These are phyloP conservation scores for Flexamia atlantica DNA, from an alignment of 2,888 invertebrate genomes.

Conservation along the genomic window DNA sequence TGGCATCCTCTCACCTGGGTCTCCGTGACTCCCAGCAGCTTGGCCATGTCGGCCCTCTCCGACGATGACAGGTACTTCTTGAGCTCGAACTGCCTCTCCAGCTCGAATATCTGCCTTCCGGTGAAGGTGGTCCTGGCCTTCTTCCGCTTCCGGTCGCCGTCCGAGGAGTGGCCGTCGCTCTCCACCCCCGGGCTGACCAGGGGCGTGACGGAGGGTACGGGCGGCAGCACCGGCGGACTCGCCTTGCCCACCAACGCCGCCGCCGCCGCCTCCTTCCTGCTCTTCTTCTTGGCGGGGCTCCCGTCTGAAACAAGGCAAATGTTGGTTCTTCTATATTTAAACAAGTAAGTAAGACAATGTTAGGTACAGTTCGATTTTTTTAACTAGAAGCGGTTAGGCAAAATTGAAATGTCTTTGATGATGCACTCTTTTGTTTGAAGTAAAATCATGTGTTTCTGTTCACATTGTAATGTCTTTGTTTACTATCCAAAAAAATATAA, in stretches of 20 bases:
- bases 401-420: too few species aligned
- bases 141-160: constrained; percentile 81
- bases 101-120: constrained; percentile 96
- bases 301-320: constrained; percentile 38
- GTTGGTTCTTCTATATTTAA: too few species aligned
- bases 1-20: constrained; percentile 87
- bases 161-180: constrained; percentile 69
- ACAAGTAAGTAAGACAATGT: too few species aligned
- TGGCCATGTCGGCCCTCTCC: constrained; percentile 96
- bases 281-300: constrained; percentile 71
- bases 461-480: too few species aligned
- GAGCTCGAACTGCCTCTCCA: constrained; percentile 96
- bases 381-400: too few species aligned
- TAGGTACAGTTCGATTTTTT: too few species aligned
- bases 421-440: too few species aligned
- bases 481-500: too few species aligned
- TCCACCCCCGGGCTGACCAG: constrained; percentile 57
- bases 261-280: constrained; percentile 75
- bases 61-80: constrained; percentile 98
- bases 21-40: constrained; percentile 95
- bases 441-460: too few species aligned
- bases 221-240: constrained; percentile 67
- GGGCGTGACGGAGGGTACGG: constrained; percentile 62
- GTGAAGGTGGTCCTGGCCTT: constrained; percentile 97
- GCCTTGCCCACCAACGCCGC: constrained; percentile 74